These are phyloP conservation scores for Cherax destructor DNA, from an alignment of 1,140 invertebrate genomes.

Conservation along the genomic window DNA sequence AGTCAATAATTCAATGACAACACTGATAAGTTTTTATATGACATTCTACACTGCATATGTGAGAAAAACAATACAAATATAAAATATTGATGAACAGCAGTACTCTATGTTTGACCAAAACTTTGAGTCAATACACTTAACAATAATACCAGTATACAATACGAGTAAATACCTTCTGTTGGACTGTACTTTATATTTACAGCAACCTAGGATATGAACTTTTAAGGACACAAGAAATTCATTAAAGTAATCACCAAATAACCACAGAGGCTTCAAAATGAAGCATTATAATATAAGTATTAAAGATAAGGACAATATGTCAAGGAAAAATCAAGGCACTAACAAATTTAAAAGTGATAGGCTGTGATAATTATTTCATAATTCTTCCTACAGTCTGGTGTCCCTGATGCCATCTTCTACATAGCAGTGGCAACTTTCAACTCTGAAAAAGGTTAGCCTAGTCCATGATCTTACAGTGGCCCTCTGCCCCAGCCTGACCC, in stretches of 20 bases:
- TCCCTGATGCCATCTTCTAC: too few species aligned
- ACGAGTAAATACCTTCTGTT: background rate
- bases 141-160: conserved; percentile 32
- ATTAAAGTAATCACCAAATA: background rate
- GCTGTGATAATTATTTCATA: too few species aligned
- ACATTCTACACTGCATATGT: conserved; percentile 3
- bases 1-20: background rate
- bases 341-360: background rate
- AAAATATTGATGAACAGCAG: background rate
- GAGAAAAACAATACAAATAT: conserved; percentile 4
- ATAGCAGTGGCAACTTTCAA: too few species aligned
- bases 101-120: background rate
- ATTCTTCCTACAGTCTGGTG: too few species aligned
- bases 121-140: conserved; percentile 14
- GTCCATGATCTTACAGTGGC: too few species aligned
- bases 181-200: background rate
- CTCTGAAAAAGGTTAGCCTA: too few species aligned
- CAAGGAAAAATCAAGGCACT: conserved; percentile 10
- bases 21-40: background rate
- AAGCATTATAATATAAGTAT: background rate
- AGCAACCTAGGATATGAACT: conserved; percentile 3
- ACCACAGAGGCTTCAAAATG: background rate
- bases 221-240: conserved; percentile 19
- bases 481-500: too few species aligned
- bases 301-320: background rate